Percentiles rank a stretch among this genome's conserved stretches.
Conservation (phyloP, 2,888 invertebrate genomes). For the Rhagophthalmus giganteus region DNA sequence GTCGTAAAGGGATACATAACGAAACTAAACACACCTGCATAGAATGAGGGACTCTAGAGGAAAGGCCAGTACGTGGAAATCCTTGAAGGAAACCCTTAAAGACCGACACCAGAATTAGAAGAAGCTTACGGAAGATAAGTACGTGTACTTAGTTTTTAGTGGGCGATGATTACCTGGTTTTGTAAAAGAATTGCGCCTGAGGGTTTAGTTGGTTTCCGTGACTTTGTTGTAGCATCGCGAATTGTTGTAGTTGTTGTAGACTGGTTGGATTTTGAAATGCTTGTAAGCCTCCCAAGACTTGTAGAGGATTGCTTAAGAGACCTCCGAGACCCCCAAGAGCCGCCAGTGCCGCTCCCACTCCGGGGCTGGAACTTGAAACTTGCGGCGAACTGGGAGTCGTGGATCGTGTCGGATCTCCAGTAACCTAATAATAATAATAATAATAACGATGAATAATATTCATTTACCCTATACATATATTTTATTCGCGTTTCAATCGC, state of each 20-base stretch:
- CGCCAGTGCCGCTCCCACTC: slow-evolving; percentile 57
- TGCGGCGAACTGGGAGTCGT: slow-evolving; percentile 50
- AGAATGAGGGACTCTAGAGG: slow-evolving; percentile 56
- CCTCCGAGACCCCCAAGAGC: slow-evolving; percentile 54
- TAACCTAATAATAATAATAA: slow-evolving; percentile 43
- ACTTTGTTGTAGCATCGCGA: slow-evolving; percentile 65
- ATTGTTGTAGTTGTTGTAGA: slow-evolving; percentile 67
- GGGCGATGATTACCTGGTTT: slow-evolving; percentile 64
- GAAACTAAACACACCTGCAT: slow-evolving; percentile 55
- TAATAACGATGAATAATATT: no score
- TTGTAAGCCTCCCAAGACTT: slow-evolving; percentile 53
- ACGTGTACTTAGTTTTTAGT: slow-evolving; percentile 3
- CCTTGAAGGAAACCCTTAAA: slow-evolving; percentile 58
- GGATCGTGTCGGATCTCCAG: slow-evolving; percentile 46
- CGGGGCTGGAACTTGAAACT: slow-evolving; percentile 52
- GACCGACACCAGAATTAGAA: slow-evolving; percentile 31
- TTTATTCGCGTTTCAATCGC: no score
- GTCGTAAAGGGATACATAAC: slow-evolving; percentile 1
- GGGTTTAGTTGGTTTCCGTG: slow-evolving; percentile 54
- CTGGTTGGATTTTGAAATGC: slow-evolving; percentile 67
- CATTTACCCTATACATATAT: no score
- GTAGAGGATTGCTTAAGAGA: slow-evolving; percentile 52
- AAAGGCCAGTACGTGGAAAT: slow-evolving; percentile 55
- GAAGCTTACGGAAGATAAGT: slow-evolving; percentile 19
- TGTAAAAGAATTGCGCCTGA: slow-evolving; percentile 76